phyloP scores from a whole-genome alignment of 2,797 vertebrate species.

The Cuculus canorus region DNA sequence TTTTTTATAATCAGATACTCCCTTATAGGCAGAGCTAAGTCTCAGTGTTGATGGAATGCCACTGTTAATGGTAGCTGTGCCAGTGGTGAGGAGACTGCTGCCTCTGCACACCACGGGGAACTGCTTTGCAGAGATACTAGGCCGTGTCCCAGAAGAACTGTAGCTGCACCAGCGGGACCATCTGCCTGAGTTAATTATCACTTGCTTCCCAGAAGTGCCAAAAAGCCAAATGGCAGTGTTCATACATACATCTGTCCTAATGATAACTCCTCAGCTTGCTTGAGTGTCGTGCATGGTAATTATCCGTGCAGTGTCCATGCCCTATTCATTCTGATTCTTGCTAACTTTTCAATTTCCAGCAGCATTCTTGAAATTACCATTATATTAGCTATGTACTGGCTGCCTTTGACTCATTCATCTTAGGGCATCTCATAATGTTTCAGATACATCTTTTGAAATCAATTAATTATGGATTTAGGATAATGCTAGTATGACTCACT shows the following conservation, averaged over 20 bases:
- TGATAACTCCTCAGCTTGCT: neutral
- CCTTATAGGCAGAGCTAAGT: neutral
- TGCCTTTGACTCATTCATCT: neutral
- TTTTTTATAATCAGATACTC: neutral
- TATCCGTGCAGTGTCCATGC: neutral
- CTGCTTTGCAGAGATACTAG: neutral
- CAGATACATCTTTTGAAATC: neutral
- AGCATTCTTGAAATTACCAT: neutral
- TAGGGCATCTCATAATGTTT: neutral
- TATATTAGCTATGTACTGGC: neutral
- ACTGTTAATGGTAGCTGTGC: neutral
- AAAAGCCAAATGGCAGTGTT: neutral
- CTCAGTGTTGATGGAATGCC: neutral
- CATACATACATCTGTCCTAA: neutral
- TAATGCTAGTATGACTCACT: neutral
- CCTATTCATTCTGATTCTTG: neutral
- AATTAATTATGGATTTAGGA: neutral
- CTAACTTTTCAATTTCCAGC: neutral
- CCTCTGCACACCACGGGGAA: neutral
- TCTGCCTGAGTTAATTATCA: neutral
- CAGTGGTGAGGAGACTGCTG: neutral
- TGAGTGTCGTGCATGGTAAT: neutral
- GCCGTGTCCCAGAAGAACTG: neutral
- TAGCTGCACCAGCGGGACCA: neutral
- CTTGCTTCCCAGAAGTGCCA: neutral